Conservation (phyloP, 2,797 vertebrate species). For the Lacerta agilis region DNA sequence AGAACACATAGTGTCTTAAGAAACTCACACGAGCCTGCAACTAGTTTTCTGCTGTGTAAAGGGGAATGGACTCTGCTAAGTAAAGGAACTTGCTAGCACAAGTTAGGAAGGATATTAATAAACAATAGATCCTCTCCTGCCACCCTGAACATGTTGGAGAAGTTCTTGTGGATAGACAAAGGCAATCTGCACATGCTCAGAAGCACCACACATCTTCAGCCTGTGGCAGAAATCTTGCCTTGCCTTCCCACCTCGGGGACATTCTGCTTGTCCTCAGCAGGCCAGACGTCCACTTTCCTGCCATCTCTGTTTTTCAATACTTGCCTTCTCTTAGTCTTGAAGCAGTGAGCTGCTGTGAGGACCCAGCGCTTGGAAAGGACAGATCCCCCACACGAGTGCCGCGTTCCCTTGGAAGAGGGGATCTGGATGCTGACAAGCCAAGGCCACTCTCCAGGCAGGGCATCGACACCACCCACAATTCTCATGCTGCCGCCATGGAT, state of each 20-base stretch:
- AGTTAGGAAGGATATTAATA: no score
- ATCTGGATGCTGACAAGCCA: constrained; percentile 57
- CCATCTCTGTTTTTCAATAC: not conserved
- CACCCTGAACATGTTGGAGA: not conserved
- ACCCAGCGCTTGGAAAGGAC: constrained; percentile 45
- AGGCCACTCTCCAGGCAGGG: constrained; percentile 51
- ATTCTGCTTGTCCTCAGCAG: not conserved
- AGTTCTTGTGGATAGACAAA: not conserved
- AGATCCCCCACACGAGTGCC: constrained; percentile 49
- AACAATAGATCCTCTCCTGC: no score
- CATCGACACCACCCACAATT: constrained; percentile 46
- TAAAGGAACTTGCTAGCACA: rapidly evolving
- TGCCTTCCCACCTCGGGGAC: no score
- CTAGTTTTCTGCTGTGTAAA: no score
- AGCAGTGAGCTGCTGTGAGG: constrained; percentile 57
- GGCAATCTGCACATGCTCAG: not conserved
- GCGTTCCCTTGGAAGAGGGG: constrained; percentile 3
- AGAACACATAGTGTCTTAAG: no score
- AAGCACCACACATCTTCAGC: not conserved
- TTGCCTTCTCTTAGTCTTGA: constrained; percentile 50
- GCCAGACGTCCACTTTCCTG: not conserved
- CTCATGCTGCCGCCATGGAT: not conserved
- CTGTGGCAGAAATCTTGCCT: not conserved
- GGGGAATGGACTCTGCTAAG: no score
- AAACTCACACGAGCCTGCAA: no score